Conservation (phyloP, 1,140 invertebrate species). For the Physella acuta region DNA sequence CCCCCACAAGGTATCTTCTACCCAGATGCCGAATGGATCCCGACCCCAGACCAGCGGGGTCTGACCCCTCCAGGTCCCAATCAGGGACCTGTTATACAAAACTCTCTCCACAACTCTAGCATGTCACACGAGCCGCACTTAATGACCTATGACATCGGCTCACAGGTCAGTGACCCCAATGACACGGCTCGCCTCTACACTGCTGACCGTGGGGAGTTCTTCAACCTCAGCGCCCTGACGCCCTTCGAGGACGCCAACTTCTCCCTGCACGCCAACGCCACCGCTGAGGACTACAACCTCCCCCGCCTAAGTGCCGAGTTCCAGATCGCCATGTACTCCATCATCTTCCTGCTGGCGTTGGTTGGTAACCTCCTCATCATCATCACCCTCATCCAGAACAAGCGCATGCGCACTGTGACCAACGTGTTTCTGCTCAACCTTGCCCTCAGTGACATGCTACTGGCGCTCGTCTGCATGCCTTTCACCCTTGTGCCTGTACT, state of each 20-base stretch:
- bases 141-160: no score
- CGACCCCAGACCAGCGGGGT: no score
- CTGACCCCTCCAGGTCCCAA: no score
- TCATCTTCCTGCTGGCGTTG: slow-evolving; percentile 78
- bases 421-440: slow-evolving; percentile 86
- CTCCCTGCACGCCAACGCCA: neutral
- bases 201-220: no score
- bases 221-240: no score
- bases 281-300: slow-evolving; percentile 17
- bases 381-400: slow-evolving; percentile 77
- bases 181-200: neutral
- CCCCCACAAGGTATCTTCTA: no score
- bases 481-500: slow-evolving; percentile 82
- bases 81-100: no score
- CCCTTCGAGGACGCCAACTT: no score
- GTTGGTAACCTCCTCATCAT: slow-evolving; percentile 80
- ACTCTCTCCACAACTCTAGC: no score
- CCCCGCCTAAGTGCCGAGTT: slow-evolving; percentile 28
- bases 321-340: slow-evolving; percentile 71
- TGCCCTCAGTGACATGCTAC: slow-evolving; percentile 71
- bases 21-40: no score
- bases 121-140: no score
- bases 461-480: slow-evolving; percentile 86
- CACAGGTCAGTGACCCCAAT: neutral
- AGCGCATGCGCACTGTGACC: slow-evolving; percentile 83